Evolutionary conservation across 64 coral and sea anemone species (phyloP).

Genomic region (Platygyra sinensis): DNA sequence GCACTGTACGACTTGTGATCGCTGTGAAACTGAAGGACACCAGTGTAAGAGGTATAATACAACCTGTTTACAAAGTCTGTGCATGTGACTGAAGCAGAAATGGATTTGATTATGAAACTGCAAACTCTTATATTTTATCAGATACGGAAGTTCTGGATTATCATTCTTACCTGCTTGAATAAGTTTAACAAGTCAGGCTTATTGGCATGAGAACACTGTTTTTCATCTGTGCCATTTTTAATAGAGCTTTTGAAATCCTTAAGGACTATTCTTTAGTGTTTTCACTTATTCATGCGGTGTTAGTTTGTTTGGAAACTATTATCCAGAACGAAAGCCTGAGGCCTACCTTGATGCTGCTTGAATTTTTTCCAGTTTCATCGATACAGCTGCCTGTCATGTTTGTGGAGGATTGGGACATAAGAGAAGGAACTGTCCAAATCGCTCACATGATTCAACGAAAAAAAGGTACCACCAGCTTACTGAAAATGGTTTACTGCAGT

Average conservation of each 20-base stretch:
- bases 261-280: no score
- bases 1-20: slow-evolving; percentile 80
- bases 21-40: slow-evolving; percentile 69
- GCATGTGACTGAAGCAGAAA: no score
- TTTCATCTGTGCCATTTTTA: no score
- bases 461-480: slow-evolving; percentile 15
- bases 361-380: slow-evolving; percentile 17
- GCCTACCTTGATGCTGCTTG: background rate
- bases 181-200: no score
- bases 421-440: slow-evolving; percentile 69
- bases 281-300: no score
- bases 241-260: background rate
- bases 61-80: background rate
- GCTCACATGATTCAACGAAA: background rate
- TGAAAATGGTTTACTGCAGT: no score
- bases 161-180: background rate
- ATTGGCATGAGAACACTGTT: no score
- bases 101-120: no score
- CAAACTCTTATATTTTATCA: no score
- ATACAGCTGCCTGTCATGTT: slow-evolving; percentile 72
- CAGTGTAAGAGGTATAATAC: slow-evolving; percentile 64
- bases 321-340: no score
- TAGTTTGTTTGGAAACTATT: no score
- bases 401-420: slow-evolving; percentile 84
- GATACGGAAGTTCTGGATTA: no score